phyloP scores from a whole-genome alignment of 2,113 vertebrate species.

The Hepsetus odoe region DNA sequence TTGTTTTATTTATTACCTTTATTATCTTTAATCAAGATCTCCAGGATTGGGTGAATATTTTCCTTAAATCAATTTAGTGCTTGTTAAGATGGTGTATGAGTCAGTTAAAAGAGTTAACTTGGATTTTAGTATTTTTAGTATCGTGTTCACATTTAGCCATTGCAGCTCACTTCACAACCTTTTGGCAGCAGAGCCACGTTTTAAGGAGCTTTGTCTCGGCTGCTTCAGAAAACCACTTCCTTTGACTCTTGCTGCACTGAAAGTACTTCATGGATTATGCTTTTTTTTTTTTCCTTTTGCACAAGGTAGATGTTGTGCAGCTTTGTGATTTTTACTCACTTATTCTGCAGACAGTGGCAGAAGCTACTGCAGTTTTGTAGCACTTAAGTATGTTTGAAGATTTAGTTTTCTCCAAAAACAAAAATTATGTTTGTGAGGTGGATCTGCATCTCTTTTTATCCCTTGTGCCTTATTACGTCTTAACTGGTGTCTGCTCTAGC shows the following conservation, averaged over 20 bases:
- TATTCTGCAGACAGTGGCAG: not conserved
- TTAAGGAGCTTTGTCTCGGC: not conserved
- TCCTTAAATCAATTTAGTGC: not conserved
- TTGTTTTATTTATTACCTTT: conserved; percentile 12
- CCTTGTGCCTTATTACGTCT: too few relatives aligned
- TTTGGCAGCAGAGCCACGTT: too few relatives aligned
- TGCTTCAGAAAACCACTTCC: conserved; percentile 6
- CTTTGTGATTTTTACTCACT: too few relatives aligned
- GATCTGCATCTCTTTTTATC: too few relatives aligned
- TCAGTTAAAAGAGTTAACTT: too few relatives aligned
- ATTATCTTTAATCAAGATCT: not conserved
- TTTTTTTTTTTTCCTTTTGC: too few relatives aligned
- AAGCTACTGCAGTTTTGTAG: not conserved
- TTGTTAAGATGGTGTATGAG: not conserved
- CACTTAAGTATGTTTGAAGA: not conserved
- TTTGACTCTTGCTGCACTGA: not conserved
- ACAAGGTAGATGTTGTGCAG: not conserved
- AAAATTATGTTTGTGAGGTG: too few relatives aligned
- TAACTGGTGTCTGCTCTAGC: too few relatives aligned
- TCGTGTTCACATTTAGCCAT: too few relatives aligned
- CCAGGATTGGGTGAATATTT: not conserved
- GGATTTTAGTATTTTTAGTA: too few relatives aligned
- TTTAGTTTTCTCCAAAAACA: not conserved
- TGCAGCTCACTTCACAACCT: too few relatives aligned
- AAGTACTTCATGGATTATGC: not conserved